Conservation (phyloP, 2,797 vertebrate genomes). For the Peromyscus nudipes region DNA sequence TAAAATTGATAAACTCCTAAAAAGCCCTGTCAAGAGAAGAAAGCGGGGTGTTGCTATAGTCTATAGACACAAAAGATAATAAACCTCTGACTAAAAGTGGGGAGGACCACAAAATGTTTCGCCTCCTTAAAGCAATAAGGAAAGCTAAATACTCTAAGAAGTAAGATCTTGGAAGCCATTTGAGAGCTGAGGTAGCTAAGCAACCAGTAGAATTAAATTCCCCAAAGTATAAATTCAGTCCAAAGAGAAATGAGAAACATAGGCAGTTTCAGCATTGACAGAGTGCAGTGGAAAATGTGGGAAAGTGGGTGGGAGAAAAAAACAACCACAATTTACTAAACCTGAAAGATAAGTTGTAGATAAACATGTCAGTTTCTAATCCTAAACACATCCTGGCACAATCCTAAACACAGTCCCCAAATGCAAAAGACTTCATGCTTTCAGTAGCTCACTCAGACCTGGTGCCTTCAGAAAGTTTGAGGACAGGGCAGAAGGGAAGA, state of each 20-base stretch:
- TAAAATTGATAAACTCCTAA: background rate
- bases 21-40: background rate
- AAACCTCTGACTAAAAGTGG: background rate
- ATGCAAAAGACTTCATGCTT: background rate
- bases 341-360: background rate
- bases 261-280: background rate
- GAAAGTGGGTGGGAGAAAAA: background rate
- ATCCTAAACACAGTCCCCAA: background rate
- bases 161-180: background rate
- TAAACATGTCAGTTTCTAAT: background rate
- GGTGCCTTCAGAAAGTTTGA: background rate
- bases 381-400: background rate
- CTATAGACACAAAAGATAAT: background rate
- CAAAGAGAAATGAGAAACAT: background rate
- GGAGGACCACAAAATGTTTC: background rate
- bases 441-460: background rate
- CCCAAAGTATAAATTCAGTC: background rate
- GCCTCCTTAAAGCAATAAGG: background rate
- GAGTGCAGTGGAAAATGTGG: background rate
- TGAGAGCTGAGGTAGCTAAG: background rate
- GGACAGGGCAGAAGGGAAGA: background rate
- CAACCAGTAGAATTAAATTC: background rate
- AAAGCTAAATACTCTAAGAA: background rate
- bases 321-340: background rate
- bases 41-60: background rate